A percentile compares a stretch with the other conserved stretches of the same genome.
Evolutionary conservation across 2,113 vertebrate species (phyloP).

Genomic region (Sigmodon hispidus): DNA sequence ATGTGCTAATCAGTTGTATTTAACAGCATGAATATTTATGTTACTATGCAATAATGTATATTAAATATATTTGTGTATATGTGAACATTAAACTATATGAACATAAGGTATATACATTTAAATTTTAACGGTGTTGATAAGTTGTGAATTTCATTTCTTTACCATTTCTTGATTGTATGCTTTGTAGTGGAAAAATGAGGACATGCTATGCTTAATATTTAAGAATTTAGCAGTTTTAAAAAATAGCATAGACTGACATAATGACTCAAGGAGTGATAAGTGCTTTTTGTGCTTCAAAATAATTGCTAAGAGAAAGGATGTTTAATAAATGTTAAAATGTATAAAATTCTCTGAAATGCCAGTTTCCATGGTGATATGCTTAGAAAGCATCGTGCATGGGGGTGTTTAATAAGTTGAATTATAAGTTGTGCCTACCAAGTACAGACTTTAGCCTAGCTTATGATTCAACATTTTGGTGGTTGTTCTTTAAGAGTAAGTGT

Average conservation of each 20-base stretch:
- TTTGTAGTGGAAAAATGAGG: background rate
- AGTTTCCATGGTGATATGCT: background rate
- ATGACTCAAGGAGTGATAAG: background rate
- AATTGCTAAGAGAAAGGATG: background rate
- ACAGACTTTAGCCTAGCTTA: background rate
- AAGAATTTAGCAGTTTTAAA: background rate
- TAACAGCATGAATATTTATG: background rate
- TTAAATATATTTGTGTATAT: background rate
- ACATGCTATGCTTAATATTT: background rate
- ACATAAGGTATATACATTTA: background rate
- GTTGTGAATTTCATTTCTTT: background rate
- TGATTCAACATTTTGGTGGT: background rate
- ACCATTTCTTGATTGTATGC: background rate
- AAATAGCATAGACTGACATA: background rate
- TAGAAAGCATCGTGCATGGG: background rate
- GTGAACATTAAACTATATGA: background rate
- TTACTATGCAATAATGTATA: background rate
- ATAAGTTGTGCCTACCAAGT: background rate
- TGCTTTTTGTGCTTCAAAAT: background rate
- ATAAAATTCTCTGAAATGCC: background rate
- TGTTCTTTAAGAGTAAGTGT: conserved; percentile 1
- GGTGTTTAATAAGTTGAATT: background rate
- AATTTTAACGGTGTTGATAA: background rate
- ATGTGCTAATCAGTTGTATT: background rate
- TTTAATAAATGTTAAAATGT: background rate